A percentile compares a stretch with the other conserved stretches of the same genome.
Evolutionary conservation across 2,888 invertebrate genomes (phyloP).

Genomic region (Cephus spinipes): DNA sequence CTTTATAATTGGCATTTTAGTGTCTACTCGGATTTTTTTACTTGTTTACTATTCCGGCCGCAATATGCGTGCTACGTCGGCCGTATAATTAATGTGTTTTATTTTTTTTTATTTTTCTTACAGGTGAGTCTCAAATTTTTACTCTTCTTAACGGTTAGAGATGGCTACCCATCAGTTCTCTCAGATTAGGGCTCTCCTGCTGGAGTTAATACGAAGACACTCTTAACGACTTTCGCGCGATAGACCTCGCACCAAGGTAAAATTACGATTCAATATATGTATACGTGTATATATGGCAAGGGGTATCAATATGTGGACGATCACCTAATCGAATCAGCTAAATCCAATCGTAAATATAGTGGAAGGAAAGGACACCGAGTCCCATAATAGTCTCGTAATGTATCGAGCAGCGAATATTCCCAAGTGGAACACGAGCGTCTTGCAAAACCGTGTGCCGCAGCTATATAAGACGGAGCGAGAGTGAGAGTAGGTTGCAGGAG

Average conservation of each 20-base stretch:
- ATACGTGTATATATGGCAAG: not conserved
- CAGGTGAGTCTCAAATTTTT: not conserved
- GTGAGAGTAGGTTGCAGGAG: not conserved
- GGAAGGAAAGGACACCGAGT: not conserved
- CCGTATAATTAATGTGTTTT: not conserved
- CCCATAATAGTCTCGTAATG: not conserved
- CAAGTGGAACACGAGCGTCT: not conserved
- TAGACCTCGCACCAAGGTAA: not conserved
- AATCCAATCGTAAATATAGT: constrained; percentile 9
- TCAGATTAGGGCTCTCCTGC: not conserved
- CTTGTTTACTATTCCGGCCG: not conserved
- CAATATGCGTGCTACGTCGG: not conserved
- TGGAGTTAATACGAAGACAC: not conserved
- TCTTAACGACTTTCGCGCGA: not conserved
- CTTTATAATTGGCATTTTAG: not conserved
- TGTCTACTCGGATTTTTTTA: not conserved
- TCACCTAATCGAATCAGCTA: constrained; percentile 18
- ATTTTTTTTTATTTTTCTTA: not conserved
- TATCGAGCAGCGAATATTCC: not conserved
- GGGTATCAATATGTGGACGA: not conserved
- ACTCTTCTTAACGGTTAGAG: not conserved
- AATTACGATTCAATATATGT: not conserved
- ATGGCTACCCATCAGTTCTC: not conserved
- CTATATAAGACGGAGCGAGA: not conserved
- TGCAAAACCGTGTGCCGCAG: not conserved